Percentiles rank a stretch among this genome's conserved stretches.
These are phyloP conservation scores for Aldrovandia affinis DNA, from an alignment of 2,797 vertebrate genomes.

Conservation along the genomic window DNA sequence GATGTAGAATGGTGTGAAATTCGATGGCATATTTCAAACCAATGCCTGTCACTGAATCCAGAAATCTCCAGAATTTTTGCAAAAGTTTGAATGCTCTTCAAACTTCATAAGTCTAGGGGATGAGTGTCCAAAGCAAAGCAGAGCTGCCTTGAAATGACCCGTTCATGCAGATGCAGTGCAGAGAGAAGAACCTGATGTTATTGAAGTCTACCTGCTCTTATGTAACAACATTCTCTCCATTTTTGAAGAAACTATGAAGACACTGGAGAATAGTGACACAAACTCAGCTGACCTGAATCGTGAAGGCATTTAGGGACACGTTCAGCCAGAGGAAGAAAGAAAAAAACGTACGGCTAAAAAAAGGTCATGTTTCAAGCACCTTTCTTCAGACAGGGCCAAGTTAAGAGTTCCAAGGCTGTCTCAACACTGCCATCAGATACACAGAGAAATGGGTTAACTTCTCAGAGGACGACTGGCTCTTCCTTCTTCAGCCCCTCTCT, in stretches of 20 bases:
- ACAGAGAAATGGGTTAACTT: slow-evolving; percentile 27
- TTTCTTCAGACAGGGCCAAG: slow-evolving; percentile 18
- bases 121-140: slow-evolving; percentile 4
- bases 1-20: too few species aligned
- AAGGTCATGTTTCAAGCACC: neutral
- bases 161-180: slow-evolving; percentile 22
- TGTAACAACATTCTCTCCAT: slow-evolving; percentile 32
- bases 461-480: slow-evolving; percentile 29
- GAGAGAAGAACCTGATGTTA: slow-evolving; percentile 25
- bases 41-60: too few species aligned
- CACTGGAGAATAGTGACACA: slow-evolving; percentile 28
- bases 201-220: slow-evolving; percentile 37
- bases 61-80: neutral
- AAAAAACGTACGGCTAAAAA: slow-evolving; percentile 9
- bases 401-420: slow-evolving; percentile 25
- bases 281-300: slow-evolving; percentile 33
- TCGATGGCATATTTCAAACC: too few species aligned
- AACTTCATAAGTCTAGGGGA: neutral
- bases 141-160: slow-evolving; percentile 15
- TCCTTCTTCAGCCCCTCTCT: slow-evolving; percentile 27
- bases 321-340: slow-evolving; percentile 25
- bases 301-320: slow-evolving; percentile 27
- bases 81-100: neutral
- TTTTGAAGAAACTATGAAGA: slow-evolving; percentile 38
- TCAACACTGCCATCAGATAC: slow-evolving; percentile 32